A percentile compares a stretch with the other conserved stretches of the same genome.
phyloP scores from a whole-genome alignment of 2,797 vertebrate genomes.

The Trachurus trachurus region DNA sequence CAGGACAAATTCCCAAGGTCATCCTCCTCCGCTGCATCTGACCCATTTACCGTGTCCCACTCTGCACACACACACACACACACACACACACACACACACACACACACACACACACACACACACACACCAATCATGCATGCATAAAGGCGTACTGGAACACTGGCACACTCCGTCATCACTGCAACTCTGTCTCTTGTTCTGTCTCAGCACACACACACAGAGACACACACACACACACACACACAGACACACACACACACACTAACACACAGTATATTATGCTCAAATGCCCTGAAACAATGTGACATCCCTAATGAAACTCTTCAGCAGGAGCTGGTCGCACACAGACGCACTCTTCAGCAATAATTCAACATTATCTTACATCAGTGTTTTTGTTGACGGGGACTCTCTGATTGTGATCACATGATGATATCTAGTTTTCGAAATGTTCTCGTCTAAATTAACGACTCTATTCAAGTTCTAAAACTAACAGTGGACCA shows the following conservation, averaged over 20 bases:
- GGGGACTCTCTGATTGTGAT: not conserved
- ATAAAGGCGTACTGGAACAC: constrained; percentile 50
- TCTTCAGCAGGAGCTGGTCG: constrained; percentile 24
- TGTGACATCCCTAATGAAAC: constrained; percentile 39
- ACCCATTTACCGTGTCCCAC: constrained; percentile 80
- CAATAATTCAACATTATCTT: not conserved
- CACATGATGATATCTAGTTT: not conserved
- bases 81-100: constrained; percentile 26
- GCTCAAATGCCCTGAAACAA: constrained; percentile 44
- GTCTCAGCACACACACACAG: constrained; percentile 16
- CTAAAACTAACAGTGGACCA: not conserved
- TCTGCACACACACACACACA: constrained; percentile 34
- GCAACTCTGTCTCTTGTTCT: constrained; percentile 44
- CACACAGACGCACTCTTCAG: constrained; percentile 5
- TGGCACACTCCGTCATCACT: constrained; percentile 35
- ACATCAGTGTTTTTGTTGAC: not conserved
- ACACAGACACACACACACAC: constrained; percentile 7
- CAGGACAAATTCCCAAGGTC: constrained; percentile 86
- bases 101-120: constrained; percentile 25
- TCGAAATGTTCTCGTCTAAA: not conserved
- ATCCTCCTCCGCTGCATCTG: constrained; percentile 75
- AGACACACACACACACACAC: constrained; percentile 16
- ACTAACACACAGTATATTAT: constrained; percentile 2
- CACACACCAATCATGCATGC: constrained; percentile 61
- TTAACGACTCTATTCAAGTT: not conserved